A percentile compares a stretch with the other conserved stretches of the same genome.
Conservation (phyloP, 2,888 invertebrate species). For the Diabrotica balteata region DNA sequence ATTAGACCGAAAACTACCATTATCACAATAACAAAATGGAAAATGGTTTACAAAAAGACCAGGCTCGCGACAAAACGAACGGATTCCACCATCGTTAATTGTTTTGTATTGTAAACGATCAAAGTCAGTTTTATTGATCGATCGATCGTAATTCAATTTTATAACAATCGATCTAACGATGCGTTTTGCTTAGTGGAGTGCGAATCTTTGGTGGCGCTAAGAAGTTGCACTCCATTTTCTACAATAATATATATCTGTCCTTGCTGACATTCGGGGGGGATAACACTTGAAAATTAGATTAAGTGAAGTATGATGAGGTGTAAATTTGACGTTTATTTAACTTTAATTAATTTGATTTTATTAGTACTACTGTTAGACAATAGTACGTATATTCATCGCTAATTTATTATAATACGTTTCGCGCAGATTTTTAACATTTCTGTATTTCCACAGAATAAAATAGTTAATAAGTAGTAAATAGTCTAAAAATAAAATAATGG, state of each 20-base stretch:
- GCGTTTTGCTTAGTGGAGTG: conserved; percentile 11
- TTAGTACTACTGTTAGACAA: too few species aligned
- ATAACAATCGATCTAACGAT: conserved; percentile 8
- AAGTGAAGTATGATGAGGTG: conserved; percentile 34
- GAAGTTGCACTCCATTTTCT: conserved; percentile 35
- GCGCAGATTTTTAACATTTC: too few species aligned
- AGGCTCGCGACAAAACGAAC: conserved; percentile 1
- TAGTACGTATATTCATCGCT: too few species aligned
- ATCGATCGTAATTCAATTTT: background rate
- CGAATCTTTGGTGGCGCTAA: conserved; percentile 24
- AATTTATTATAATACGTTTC: too few species aligned
- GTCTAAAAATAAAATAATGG: too few species aligned
- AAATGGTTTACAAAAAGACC: conserved; percentile 11
- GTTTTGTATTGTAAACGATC: background rate
- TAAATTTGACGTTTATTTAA: conserved; percentile 10
- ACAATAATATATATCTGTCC: conserved; percentile 35
- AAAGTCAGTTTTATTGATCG: background rate
- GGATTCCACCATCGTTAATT: background rate
- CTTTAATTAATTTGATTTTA: too few species aligned
- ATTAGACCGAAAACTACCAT: conserved; percentile 16
- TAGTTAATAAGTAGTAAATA: too few species aligned
- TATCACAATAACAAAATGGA: conserved; percentile 12
- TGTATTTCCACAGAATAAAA: too few species aligned
- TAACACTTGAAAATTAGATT: conserved; percentile 36
- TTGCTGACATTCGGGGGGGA: conserved; percentile 32